A percentile compares a stretch with the other conserved stretches of the same genome.
These are phyloP conservation scores for Acrobasis repandana DNA, from an alignment of 2,888 invertebrate genomes.

Conservation along the genomic window DNA sequence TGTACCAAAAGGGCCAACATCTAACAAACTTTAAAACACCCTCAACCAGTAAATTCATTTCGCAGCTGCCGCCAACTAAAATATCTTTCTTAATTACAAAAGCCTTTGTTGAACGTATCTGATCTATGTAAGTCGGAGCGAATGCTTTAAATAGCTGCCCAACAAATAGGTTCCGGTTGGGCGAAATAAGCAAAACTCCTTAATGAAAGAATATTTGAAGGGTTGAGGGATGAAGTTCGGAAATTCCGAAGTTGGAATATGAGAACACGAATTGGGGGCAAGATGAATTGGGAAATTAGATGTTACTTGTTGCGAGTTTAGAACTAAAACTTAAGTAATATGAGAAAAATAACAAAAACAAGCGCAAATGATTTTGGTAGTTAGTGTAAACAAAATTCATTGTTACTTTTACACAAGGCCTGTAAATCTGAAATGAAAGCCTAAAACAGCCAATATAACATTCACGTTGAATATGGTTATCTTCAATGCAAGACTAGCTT, in stretches of 20 bases:
- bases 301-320: background rate
- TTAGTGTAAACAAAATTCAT: too few relatives aligned
- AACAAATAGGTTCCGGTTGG: slow-evolving; percentile 79
- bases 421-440: too few relatives aligned
- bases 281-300: background rate
- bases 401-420: too few relatives aligned
- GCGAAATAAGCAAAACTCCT: slow-evolving; percentile 73
- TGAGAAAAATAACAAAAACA: background rate
- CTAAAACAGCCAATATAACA: too few relatives aligned
- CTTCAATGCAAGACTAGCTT: too few relatives aligned
- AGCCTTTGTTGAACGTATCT: slow-evolving; percentile 83
- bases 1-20: slow-evolving; percentile 31
- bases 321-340: background rate
- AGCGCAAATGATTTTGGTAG: too few relatives aligned
- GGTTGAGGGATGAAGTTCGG: slow-evolving; percentile 38
- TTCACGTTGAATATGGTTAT: too few relatives aligned
- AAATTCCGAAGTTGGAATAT: slow-evolving; percentile 1
- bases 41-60: slow-evolving; percentile 79
- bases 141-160: slow-evolving; percentile 81
- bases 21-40: slow-evolving; percentile 68
- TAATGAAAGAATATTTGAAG: slow-evolving; percentile 71
- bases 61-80: slow-evolving; percentile 80
- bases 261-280: slow-evolving; percentile 7
- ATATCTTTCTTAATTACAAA: slow-evolving; percentile 83
- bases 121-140: slow-evolving; percentile 82